Conservation (phyloP, 2,797 vertebrate species). For the Octomys mimax region DNA sequence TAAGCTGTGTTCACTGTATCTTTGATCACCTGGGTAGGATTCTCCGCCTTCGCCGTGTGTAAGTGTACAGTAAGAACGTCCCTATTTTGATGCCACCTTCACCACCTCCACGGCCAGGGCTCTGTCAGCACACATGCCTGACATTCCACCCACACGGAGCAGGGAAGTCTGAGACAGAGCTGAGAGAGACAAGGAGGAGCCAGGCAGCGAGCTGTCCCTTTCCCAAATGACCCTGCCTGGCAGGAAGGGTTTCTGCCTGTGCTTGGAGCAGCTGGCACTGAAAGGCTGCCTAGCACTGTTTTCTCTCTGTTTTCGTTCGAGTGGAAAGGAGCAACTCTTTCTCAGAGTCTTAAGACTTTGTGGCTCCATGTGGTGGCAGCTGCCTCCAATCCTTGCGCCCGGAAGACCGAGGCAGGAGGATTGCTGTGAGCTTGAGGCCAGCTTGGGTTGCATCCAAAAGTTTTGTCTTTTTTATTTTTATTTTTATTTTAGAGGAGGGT, state of each 20-base stretch:
- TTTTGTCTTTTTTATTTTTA: not conserved
- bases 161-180: not conserved
- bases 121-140: not conserved
- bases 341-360: not conserved
- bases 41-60: not conserved
- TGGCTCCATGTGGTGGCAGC: no score
- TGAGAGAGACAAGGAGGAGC: not conserved
- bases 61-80: not conserved
- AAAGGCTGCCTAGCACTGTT: not conserved
- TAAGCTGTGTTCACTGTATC: not conserved
- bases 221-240: not conserved
- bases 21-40: not conserved
- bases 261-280: not conserved
- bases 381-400: no score
- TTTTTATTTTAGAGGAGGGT: no score
- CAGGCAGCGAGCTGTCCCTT: not conserved
- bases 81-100: not conserved
- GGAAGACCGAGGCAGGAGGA: not conserved
- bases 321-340: not conserved
- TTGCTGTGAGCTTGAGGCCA: not conserved
- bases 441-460: not conserved
- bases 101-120: not conserved
- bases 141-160: not conserved
- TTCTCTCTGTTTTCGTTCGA: not conserved
- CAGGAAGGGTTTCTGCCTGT: not conserved